Evolutionary conservation across 2,888 invertebrate species (phyloP), one percentile per base, ranked within the genome.

Genomic region (Mellilla xanthometata): DNA sequence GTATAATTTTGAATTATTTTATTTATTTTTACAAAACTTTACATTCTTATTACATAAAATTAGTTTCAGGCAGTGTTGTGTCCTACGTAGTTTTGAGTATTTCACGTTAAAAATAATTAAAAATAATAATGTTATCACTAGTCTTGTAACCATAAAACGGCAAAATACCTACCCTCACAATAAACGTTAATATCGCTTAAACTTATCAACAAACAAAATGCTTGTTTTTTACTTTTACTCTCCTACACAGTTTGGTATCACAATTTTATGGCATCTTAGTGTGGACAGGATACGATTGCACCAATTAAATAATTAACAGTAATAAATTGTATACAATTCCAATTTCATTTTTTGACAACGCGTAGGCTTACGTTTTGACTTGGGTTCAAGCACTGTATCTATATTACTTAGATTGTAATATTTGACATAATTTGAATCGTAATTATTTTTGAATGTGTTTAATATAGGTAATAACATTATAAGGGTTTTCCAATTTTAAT

Each of bases 11-110:
- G 15, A 49, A 68, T 68, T 64, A 62, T 65, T 65, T 65, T 64
- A 63, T 66, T 65, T 65, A 64, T 60, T 57, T 57, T 59, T 68
- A 65, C 75, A 76, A 70, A 74, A 70, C 66, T 68, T 68, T 60
- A 24, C 57, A 66, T 65, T 70, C 81, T 78, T 81, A 81, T 56
- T 75, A 73, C 65, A 54, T 77, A 78, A 50, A 72, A 82, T 85
- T 82, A 82, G 80, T 82, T 74, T 73, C 74, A 74, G 88, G 88
- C 87, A 88, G 87, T 88, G 87, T 73, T 75, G 73, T 76, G 73
- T 67, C 58, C 58, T 60, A 62, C 68, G 62, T 50, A 49, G 68
- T 69, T 71, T 75, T 87, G 87, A 88, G 88, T 88, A 88, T 88
- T 86, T 72, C 5, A 61, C 54, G 56, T 67, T 71, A 65, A 60